A percentile compares a stretch with the other conserved stretches of the same genome.
These are phyloP conservation scores for Diaprepes abbreviatus DNA, from an alignment of 2,888 invertebrate species.

Conservation along the genomic window DNA sequence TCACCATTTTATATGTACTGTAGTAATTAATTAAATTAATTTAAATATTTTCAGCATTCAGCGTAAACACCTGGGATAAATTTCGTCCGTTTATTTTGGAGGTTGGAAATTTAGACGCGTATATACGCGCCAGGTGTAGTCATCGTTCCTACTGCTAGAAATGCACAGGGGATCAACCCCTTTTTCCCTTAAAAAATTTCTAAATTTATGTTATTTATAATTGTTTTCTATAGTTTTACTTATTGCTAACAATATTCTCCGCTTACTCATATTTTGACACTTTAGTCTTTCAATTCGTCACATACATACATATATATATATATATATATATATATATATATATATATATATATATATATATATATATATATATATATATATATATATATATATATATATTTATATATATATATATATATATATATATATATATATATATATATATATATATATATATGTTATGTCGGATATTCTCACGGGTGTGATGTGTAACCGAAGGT, in stretches of 20 bases:
- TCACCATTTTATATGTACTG: constrained; percentile 24
- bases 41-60: constrained; percentile 45
- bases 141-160: constrained; percentile 27
- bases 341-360: too few relatives aligned
- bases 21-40: constrained; percentile 43
- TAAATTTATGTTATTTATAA: constrained; percentile 13
- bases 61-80: constrained; percentile 43
- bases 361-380: too few relatives aligned
- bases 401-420: too few relatives aligned
- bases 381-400: too few relatives aligned
- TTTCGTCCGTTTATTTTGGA: constrained; percentile 42
- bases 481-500: too few relatives aligned
- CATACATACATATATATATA: too few relatives aligned
- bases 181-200: constrained; percentile 20
- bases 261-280: too few relatives aligned
- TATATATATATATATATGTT: too few relatives aligned
- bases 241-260: neutral
- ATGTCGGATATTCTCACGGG: too few relatives aligned
- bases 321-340: too few relatives aligned
- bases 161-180: constrained; percentile 35
- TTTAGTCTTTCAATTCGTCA: too few relatives aligned
- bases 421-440: too few relatives aligned
- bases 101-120: constrained; percentile 37
- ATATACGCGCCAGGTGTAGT: constrained; percentile 37
- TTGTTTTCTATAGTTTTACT: constrained; percentile 5